phyloP scores from a whole-genome alignment of 2,888 invertebrate species.

The Gortyna flavago region DNA sequence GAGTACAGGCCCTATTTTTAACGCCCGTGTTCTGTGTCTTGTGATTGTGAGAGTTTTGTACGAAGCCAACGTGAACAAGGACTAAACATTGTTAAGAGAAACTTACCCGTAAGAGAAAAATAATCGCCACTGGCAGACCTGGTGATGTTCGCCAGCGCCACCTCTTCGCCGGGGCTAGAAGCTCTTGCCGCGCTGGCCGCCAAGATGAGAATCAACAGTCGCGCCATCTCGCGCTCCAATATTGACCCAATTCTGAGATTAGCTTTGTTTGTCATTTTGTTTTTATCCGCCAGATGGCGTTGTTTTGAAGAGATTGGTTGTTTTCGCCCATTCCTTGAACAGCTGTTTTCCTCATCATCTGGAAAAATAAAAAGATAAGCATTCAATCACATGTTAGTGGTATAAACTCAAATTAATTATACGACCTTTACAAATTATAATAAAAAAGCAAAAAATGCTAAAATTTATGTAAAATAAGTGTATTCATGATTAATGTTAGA shows the following conservation, averaged over 20 bases:
- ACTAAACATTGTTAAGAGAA: not conserved
- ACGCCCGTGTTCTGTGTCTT: too few species aligned
- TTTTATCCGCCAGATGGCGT: slow-evolving; percentile 69
- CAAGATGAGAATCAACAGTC: slow-evolving; percentile 72
- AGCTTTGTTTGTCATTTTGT: slow-evolving; percentile 69
- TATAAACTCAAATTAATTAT: slow-evolving; percentile 1
- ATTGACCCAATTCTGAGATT: slow-evolving; percentile 57
- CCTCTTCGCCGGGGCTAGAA: slow-evolving; percentile 76
- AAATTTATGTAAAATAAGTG: slow-evolving; percentile 30
- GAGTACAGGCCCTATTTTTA: too few species aligned
- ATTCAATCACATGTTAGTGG: slow-evolving; percentile 8
- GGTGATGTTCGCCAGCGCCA: slow-evolving; percentile 88
- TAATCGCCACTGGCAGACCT: slow-evolving; percentile 91
- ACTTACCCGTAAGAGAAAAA: slow-evolving; percentile 89
- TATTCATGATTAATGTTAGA: slow-evolving; percentile 56
- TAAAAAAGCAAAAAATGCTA: slow-evolving; percentile 34
- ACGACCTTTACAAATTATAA: slow-evolving; percentile 46
- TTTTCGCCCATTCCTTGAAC: slow-evolving; percentile 61
- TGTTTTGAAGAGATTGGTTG: slow-evolving; percentile 45
- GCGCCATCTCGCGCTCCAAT: slow-evolving; percentile 77
- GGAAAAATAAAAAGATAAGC: slow-evolving; percentile 56
- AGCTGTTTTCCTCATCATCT: slow-evolving; percentile 68
- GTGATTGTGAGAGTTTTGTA: not conserved
- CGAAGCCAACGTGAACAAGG: not conserved
- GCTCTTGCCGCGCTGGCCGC: slow-evolving; percentile 64